Conservation (phyloP, 2,888 invertebrate species). For the Heliconius aoede region DNA sequence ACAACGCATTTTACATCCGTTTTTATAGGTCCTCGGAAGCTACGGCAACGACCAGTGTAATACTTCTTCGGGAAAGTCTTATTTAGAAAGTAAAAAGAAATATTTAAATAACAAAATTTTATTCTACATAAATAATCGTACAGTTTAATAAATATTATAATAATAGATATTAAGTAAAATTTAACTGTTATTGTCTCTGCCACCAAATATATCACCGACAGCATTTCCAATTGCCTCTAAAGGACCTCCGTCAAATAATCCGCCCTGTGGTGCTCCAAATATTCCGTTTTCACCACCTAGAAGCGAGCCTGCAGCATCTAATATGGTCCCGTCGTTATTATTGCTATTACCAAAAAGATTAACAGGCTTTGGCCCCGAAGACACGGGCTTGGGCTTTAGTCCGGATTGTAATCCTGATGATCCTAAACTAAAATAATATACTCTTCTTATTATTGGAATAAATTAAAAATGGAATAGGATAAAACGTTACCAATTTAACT, state of each 20-base stretch:
- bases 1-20: conserved; percentile 32
- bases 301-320: conserved; percentile 50
- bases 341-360: conserved; percentile 68
- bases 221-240: conserved; percentile 73
- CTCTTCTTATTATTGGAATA: not conserved
- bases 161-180: conserved; percentile 36
- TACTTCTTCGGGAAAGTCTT: conserved; percentile 1
- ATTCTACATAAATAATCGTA: conserved; percentile 23
- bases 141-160: not conserved
- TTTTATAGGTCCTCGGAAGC: conserved; percentile 36
- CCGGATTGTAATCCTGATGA: conserved; percentile 75
- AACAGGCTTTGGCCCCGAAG: conserved; percentile 71
- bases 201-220: conserved; percentile 70
- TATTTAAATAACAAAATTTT: not conserved
- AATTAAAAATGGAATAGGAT: conserved; percentile 14
- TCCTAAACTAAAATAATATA: conserved; percentile 67
- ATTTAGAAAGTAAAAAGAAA: conserved; percentile 19
- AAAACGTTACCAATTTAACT: not conserved
- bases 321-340: conserved; percentile 57
- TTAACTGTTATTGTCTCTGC: conserved; percentile 50
- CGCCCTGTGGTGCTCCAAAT: conserved; percentile 47
- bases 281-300: conserved; percentile 51
- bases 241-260: conserved; percentile 58
- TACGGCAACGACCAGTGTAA: conserved; percentile 16
- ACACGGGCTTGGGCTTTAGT: conserved; percentile 73